These are phyloP conservation scores for Leptatherina wallacei DNA, from an alignment of 2,797 vertebrate genomes.

Conservation along the genomic window DNA sequence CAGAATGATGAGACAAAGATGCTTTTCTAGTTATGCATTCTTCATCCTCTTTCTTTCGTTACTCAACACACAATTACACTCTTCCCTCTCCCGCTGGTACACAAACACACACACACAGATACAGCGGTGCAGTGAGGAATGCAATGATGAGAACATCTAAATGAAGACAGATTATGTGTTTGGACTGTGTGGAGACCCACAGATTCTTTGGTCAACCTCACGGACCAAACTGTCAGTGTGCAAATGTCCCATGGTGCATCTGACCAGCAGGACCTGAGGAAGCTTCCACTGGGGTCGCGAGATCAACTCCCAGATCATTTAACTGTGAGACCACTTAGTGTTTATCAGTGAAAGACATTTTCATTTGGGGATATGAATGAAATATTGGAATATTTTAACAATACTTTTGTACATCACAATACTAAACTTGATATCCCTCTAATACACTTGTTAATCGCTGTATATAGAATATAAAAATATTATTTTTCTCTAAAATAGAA, in stretches of 20 bases:
- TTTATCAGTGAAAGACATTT: neutral
- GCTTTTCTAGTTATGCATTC: conserved; percentile 13
- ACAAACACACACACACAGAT: conserved; percentile 19
- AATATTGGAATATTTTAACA: neutral
- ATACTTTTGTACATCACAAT: neutral
- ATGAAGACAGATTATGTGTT: conserved; percentile 73
- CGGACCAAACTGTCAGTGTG: conserved; percentile 58
- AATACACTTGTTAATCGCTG: neutral
- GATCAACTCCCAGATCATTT: neutral
- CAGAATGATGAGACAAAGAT: conserved; percentile 5
- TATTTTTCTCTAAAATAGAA: neutral
- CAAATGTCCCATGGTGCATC: conserved; percentile 66
- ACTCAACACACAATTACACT: conserved; percentile 19
- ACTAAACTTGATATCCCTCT: neutral
- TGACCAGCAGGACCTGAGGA: conserved; percentile 7
- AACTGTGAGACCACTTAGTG: neutral
- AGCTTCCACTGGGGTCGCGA: neutral
- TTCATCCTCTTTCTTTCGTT: conserved; percentile 6
- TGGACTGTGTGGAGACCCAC: conserved; percentile 49
- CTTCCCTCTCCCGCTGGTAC: neutral
- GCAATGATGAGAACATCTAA: conserved; percentile 70
- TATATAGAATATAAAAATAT: too few relatives aligned
- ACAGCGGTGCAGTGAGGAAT: conserved; percentile 56
- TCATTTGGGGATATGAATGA: neutral
- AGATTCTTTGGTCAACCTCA: conserved; percentile 66